Conservation (phyloP, 1,140 invertebrate species). For the Drosophila seguyi region DNA sequence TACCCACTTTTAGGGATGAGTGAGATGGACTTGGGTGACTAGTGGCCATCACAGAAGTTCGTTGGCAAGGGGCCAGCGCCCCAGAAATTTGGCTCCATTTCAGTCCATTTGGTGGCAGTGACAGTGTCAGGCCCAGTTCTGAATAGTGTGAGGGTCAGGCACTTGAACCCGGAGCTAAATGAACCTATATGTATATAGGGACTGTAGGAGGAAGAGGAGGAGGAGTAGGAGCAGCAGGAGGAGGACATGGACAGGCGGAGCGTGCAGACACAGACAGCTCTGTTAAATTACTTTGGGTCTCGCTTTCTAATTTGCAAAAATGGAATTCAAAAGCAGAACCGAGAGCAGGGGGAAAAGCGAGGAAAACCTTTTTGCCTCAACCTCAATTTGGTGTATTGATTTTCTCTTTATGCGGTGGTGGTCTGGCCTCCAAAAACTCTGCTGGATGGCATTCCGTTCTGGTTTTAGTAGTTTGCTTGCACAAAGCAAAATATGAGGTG, state of each 20-base stretch:
- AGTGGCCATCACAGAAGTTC: constrained; percentile 55
- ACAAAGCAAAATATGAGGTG: constrained; percentile 1
- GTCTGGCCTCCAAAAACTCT: constrained; percentile 57
- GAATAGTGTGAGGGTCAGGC: constrained; percentile 57
- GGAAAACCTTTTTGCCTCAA: constrained; percentile 62
- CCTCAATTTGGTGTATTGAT: constrained; percentile 68
- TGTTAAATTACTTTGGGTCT: constrained; percentile 63
- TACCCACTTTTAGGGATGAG: constrained; percentile 18
- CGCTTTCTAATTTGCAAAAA: constrained; percentile 81
- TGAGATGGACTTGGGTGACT: constrained; percentile 29
- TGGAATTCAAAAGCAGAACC: constrained; percentile 53
- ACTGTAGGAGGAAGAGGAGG: too few species aligned
- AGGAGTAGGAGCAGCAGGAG: not conserved
- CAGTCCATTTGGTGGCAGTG: constrained; percentile 52
- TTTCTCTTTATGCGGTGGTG: constrained; percentile 56
- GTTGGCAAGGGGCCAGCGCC: constrained; percentile 56
- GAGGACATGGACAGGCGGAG: not conserved
- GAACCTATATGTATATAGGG: constrained; percentile 44
- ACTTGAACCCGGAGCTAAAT: constrained; percentile 63
- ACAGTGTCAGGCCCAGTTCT: constrained; percentile 27
- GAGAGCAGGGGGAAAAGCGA: constrained; percentile 6
- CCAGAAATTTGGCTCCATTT: constrained; percentile 39
- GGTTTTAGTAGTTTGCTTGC: constrained; percentile 17
- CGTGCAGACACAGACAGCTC: constrained; percentile 52
- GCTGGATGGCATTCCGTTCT: constrained; percentile 43